A percentile compares a stretch with the other conserved stretches of the same genome.
These are phyloP conservation scores for Scarus forsteni DNA, from an alignment of 2,797 vertebrate species.

Conservation along the genomic window DNA sequence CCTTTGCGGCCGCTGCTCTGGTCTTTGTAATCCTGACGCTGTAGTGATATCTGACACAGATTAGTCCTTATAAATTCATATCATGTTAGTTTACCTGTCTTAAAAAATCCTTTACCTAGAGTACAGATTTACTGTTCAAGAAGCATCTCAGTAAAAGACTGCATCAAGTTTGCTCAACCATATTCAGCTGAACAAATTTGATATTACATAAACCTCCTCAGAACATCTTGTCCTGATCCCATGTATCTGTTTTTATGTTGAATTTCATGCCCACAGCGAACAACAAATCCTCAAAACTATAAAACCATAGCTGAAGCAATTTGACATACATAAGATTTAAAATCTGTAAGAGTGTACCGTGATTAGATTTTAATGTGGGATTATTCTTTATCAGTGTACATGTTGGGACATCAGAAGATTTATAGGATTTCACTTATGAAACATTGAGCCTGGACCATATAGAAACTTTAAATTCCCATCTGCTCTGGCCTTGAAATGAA, in stretches of 20 bases:
- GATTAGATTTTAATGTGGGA: constrained; percentile 44
- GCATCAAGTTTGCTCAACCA: not conserved
- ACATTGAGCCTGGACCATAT: not conserved
- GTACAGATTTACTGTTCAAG: not conserved
- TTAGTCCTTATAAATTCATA: not conserved
- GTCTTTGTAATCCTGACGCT: constrained; percentile 48
- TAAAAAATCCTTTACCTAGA: not conserved
- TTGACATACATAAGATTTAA: constrained; percentile 7
- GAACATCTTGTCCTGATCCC: constrained; percentile 9
- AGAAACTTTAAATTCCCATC: constrained; percentile 17
- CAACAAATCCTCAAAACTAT: constrained; percentile 11
- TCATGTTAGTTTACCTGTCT: not conserved
- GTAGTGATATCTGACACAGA: constrained; percentile 27
- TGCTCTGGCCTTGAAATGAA: constrained; percentile 1
- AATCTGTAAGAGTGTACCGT: constrained; percentile 27
- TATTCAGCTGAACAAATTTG: not conserved
- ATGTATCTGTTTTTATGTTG: not conserved
- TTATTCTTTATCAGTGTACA: constrained; percentile 29
- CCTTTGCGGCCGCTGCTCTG: constrained; percentile 42
- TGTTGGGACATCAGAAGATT: constrained; percentile 19
- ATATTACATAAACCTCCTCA: not conserved
- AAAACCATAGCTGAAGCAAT: constrained; percentile 6
- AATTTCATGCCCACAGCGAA: constrained; percentile 15
- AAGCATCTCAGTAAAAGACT: not conserved
- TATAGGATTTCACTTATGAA: constrained; percentile 13